These are phyloP conservation scores for Enteromius afrohamiltoni DNA, from an alignment of 2,797 vertebrate species.

Conservation along the genomic window DNA sequence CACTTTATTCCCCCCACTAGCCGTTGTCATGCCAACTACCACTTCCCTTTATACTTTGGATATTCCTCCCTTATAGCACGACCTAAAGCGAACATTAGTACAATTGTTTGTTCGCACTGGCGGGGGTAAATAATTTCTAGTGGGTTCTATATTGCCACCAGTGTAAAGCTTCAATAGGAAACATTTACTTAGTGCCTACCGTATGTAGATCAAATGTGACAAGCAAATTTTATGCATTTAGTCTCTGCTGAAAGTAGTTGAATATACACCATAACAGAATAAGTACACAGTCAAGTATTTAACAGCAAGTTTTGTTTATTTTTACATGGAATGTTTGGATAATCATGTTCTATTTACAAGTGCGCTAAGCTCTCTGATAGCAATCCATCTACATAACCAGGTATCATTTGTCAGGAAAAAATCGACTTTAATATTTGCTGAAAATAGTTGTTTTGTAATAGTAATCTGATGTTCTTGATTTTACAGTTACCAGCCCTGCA, in stretches of 20 bases:
- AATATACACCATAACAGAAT: not conserved
- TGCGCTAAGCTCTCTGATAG: not conserved
- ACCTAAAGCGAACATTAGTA: slow-evolving; percentile 31
- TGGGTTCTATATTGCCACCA: slow-evolving; percentile 21
- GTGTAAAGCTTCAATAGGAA: slow-evolving; percentile 26
- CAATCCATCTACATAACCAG: not conserved
- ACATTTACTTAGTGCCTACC: slow-evolving; percentile 21
- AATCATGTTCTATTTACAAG: not conserved
- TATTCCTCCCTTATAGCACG: slow-evolving; percentile 25
- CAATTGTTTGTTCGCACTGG: slow-evolving; percentile 45
- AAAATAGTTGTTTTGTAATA: slow-evolving; percentile 5
- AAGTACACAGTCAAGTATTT: not conserved
- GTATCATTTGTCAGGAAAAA: not conserved
- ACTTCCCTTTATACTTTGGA: slow-evolving; percentile 44
- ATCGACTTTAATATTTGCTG: not conserved
- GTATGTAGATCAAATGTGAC: slow-evolving; percentile 38
- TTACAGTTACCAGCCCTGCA: slow-evolving; percentile 6
- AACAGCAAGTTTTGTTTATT: not conserved
- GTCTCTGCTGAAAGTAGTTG: slow-evolving; percentile 8
- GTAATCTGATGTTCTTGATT: slow-evolving; percentile 11
- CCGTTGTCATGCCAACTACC: slow-evolving; percentile 58
- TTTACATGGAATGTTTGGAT: not conserved
- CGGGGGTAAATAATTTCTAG: slow-evolving; percentile 32
- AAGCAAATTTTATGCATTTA: slow-evolving; percentile 44
- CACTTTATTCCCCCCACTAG: slow-evolving; percentile 13